Conservation (phyloP, 2,888 invertebrate genomes). For the Steromphala cineraria region DNA sequence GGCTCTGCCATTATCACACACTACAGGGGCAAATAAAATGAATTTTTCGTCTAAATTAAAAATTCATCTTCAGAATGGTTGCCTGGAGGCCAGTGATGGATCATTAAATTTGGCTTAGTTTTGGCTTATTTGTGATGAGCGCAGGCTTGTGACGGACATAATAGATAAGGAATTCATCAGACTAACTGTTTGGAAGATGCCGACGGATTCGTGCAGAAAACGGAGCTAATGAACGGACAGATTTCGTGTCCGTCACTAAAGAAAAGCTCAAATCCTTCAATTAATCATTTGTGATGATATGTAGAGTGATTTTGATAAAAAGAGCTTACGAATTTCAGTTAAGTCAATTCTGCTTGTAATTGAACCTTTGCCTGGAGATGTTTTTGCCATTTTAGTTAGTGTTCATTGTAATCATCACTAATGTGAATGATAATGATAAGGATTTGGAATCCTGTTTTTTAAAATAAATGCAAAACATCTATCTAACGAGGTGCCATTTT, state of each 20-base stretch:
- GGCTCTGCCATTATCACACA: background rate
- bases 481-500: too few species aligned
- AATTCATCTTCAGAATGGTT: background rate
- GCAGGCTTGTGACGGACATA: background rate
- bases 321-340: too few species aligned
- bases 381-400: too few species aligned
- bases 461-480: too few species aligned
- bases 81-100: background rate
- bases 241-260: background rate
- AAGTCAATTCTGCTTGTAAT: too few species aligned
- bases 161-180: background rate
- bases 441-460: too few species aligned
- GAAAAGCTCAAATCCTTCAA: background rate
- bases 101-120: background rate
- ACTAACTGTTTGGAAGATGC: background rate
- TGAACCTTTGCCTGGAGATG: too few species aligned
- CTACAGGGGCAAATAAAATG: background rate
- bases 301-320: background rate
- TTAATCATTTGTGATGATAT: background rate
- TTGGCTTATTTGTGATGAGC: background rate
- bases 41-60: background rate
- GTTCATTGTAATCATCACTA: too few species aligned
- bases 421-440: too few species aligned
- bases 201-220: background rate
- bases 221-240: background rate